These are phyloP conservation scores for Lethocerus indicus DNA, from an alignment of 1,140 invertebrate species.

Conservation along the genomic window DNA sequence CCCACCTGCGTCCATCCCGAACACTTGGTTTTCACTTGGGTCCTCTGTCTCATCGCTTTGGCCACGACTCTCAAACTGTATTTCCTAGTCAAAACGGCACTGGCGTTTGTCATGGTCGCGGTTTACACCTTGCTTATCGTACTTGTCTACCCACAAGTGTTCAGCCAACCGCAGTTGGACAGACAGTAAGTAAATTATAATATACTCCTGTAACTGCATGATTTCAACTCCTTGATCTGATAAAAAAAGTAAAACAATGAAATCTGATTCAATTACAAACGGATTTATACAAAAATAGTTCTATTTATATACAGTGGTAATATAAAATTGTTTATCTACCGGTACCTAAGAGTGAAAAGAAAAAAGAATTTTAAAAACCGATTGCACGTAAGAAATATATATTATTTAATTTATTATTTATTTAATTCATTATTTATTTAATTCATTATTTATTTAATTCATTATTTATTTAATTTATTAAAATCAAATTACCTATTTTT, in stretches of 20 bases:
- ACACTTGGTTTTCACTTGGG: constrained; percentile 86
- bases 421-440: neutral
- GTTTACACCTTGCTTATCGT: constrained; percentile 53
- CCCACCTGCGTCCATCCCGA: constrained; percentile 48
- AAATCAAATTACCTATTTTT: too few species aligned
- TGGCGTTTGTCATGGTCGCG: constrained; percentile 57
- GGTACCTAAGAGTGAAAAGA: too few species aligned
- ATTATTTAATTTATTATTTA: neutral
- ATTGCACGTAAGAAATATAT: too few species aligned
- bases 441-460: neutral
- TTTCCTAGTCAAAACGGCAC: constrained; percentile 71
- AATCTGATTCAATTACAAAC: too few species aligned
- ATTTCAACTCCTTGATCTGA: too few species aligned
- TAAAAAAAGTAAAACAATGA: too few species aligned
- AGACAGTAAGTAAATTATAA: constrained; percentile 17
- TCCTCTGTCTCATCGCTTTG: constrained; percentile 75
- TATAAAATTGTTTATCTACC: too few species aligned
- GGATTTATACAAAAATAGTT: too few species aligned
- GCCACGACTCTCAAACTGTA: constrained; percentile 86
- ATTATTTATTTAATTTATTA: too few species aligned
- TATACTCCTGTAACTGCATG: too few species aligned
- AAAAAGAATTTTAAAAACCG: too few species aligned
- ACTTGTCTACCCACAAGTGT: constrained; percentile 29
- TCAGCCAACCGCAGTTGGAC: constrained; percentile 17
- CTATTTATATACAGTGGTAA: too few species aligned